Percentiles rank a stretch among this genome's conserved stretches.
These are phyloP conservation scores for Antrozous pallidus DNA, from an alignment of 2,797 vertebrate genomes.

Conservation along the genomic window DNA sequence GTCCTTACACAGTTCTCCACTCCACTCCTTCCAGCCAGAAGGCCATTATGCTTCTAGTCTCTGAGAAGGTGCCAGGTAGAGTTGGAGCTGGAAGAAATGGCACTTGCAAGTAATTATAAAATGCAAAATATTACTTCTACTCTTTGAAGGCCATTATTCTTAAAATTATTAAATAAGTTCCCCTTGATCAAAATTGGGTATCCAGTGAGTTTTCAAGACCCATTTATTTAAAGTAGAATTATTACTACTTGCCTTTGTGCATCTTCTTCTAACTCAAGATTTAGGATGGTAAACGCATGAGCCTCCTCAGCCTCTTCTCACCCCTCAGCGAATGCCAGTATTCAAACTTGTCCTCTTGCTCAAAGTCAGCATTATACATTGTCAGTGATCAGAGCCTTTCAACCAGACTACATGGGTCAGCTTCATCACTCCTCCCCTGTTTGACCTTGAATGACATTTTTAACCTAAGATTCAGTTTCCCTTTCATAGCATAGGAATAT, in stretches of 20 bases:
- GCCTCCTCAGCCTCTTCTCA: neutral
- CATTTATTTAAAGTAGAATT: neutral
- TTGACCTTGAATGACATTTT: neutral
- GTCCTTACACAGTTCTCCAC: neutral
- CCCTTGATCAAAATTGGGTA: neutral
- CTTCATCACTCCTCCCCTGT: neutral
- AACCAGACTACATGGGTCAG: neutral
- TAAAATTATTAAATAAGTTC: neutral
- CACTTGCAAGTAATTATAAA: neutral
- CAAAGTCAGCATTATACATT: neutral
- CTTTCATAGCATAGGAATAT: neutral
- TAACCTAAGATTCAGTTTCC: neutral
- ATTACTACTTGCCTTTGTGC: neutral
- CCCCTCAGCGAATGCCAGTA: neutral
- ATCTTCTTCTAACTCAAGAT: neutral
- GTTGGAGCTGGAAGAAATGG: neutral
- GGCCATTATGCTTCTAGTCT: neutral
- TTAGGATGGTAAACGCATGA: neutral
- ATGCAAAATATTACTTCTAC: neutral
- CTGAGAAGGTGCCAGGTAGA: neutral
- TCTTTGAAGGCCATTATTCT: neutral
- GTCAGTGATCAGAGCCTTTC: neutral
- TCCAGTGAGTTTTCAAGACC: neutral
- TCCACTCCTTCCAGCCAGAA: neutral
- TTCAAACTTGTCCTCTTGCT: neutral